phyloP scores from a whole-genome alignment of 92 coral and sea anemone genomes.

The Umimayanthus chanpuru region DNA sequence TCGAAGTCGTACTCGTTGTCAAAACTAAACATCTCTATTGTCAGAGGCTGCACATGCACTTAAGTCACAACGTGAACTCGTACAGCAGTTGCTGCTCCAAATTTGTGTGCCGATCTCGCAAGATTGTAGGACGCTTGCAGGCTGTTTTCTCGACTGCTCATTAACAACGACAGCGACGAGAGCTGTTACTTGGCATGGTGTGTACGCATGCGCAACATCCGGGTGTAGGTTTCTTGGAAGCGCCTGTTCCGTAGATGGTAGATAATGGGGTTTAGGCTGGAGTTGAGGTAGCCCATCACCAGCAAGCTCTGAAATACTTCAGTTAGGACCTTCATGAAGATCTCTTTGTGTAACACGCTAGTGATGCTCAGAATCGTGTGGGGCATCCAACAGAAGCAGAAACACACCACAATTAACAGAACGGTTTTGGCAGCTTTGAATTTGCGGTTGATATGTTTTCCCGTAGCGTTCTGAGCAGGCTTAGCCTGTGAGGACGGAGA shows the following conservation, averaged over 20 bases:
- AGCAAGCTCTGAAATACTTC: not conserved
- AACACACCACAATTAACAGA: slow-evolving; percentile 69
- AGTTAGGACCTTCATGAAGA: not conserved
- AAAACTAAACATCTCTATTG: too few species aligned
- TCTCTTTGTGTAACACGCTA: not conserved
- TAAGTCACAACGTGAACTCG: slow-evolving; percentile 28
- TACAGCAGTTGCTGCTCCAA: not conserved
- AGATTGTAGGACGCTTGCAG: too few species aligned
- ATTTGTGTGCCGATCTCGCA: not conserved
- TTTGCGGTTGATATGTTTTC: slow-evolving; percentile 31
- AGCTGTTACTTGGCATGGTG: not conserved
- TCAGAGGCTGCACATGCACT: not conserved
- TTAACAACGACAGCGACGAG: too few species aligned
- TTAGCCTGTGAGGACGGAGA: not conserved
- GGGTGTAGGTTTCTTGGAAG: slow-evolving; percentile 32
- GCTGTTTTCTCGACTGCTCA: too few species aligned
- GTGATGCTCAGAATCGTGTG: slow-evolving; percentile 65
- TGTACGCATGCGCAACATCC: slow-evolving; percentile 22
- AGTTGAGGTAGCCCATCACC: slow-evolving; percentile 36
- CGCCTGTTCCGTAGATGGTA: slow-evolving; percentile 32
- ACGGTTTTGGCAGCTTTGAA: slow-evolving; percentile 74
- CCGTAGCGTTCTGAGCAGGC: slow-evolving; percentile 8
- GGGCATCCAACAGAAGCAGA: slow-evolving; percentile 87
- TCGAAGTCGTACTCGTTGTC: too few species aligned
- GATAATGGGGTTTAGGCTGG: slow-evolving; percentile 27